These are phyloP conservation scores for Lepus townsendii DNA, from an alignment of 2,797 vertebrate species.

Conservation along the genomic window DNA sequence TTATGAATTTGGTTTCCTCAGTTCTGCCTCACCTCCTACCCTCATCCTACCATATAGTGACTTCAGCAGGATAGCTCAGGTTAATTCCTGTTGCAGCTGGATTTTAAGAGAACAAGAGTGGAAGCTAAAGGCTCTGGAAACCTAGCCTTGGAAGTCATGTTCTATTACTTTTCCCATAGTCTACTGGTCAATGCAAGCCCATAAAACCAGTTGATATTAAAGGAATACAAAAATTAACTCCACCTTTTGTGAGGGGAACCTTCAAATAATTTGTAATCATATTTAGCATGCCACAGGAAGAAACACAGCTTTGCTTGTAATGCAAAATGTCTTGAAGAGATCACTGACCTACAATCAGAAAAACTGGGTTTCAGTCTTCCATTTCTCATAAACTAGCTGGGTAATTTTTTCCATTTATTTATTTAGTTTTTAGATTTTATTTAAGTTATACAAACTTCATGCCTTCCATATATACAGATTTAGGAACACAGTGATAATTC, in stretches of 20 bases:
- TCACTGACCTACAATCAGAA: not conserved
- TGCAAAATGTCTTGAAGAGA: not conserved
- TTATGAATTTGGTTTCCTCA: slow-evolving; percentile 5
- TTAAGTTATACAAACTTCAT: too few relatives aligned
- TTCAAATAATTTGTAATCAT: not conserved
- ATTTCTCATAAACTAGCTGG: not conserved
- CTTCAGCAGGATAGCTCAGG: not conserved
- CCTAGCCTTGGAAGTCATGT: not conserved
- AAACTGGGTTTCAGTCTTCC: not conserved
- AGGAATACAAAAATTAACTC: not conserved
- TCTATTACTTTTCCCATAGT: not conserved
- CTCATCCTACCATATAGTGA: too few relatives aligned
- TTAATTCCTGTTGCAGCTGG: slow-evolving; percentile 1
- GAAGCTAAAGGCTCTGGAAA: not conserved
- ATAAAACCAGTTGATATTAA: not conserved
- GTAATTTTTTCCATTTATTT: not conserved
- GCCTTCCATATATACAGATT: too few relatives aligned
- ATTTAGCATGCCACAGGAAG: not conserved
- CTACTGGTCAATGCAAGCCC: not conserved
- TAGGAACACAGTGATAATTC: too few relatives aligned
- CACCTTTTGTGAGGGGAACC: not conserved
- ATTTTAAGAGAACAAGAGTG: not conserved
- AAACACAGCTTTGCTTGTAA: not conserved
- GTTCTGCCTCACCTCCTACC: too few relatives aligned
- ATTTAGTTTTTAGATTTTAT: too few relatives aligned